phyloP scores from a whole-genome alignment of 2,888 invertebrate species.

The Caenorhabditis becei region DNA sequence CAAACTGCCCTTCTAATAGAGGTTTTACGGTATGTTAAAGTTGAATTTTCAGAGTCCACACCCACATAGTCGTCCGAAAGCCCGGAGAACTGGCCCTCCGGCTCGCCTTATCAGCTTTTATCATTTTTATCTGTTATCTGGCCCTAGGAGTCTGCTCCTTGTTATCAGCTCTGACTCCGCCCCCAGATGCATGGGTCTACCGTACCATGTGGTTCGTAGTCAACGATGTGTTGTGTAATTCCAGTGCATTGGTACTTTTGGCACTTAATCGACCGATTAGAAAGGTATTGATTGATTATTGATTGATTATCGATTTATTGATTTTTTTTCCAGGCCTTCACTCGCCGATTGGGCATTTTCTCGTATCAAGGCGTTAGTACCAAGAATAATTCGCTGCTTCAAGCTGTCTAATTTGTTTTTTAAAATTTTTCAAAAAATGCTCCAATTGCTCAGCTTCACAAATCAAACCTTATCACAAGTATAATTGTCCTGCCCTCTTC shows the following conservation, averaged over 20 bases:
- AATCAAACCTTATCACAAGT: not conserved
- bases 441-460: not conserved
- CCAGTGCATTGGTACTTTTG: conserved; percentile 67
- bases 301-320: not conserved
- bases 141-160: conserved; percentile 69
- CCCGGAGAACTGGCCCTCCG: conserved; percentile 71
- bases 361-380: conserved; percentile 60
- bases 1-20: no score
- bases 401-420: conserved; percentile 36
- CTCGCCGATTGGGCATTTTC: conserved; percentile 44
- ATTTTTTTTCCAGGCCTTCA: conserved; percentile 45
- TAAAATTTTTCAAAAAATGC: no score
- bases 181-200: conserved; percentile 71
- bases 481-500: conserved; percentile 12
- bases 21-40: no score
- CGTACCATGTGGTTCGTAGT: conserved; percentile 74
- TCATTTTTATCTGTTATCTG: conserved; percentile 73
- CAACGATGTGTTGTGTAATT: conserved; percentile 73
- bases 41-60: conserved; percentile 66
- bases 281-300: no score
- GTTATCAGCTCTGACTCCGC: conserved; percentile 69
- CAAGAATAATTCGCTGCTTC: conserved; percentile 61
- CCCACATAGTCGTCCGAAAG: conserved; percentile 70
- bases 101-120: conserved; percentile 72
- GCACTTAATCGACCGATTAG: conserved; percentile 70